Evolutionary conservation across 2,113 vertebrate genomes (phyloP).

Genomic region (Chloroceryle aenea): DNA sequence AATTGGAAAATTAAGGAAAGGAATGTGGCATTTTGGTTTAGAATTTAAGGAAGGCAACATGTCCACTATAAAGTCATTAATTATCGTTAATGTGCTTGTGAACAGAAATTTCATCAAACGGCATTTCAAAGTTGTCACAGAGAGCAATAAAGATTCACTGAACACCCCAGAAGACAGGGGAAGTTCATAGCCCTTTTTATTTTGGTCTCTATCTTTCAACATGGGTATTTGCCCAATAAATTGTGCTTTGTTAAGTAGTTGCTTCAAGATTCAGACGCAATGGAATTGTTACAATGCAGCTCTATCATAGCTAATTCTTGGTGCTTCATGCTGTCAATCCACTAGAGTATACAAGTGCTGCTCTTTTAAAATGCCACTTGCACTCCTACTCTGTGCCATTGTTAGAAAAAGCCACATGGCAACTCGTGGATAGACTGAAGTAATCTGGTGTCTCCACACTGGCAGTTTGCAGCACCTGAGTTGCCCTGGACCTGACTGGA

Average conservation of each 20-base stretch:
- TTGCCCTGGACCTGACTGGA: background rate
- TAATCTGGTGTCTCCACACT: background rate
- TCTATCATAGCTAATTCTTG: background rate
- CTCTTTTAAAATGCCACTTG: background rate
- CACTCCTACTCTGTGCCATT: background rate
- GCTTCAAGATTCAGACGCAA: background rate
- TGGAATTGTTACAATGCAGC: background rate
- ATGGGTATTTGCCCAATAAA: background rate
- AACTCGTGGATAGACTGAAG: background rate
- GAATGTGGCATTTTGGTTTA: fast-evolving
- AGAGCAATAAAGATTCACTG: background rate
- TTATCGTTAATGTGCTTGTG: background rate
- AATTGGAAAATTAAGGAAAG: background rate
- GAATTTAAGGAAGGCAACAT: fast-evolving
- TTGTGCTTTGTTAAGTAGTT: background rate
- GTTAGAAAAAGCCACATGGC: background rate
- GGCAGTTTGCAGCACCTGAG: background rate
- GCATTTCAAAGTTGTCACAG: background rate
- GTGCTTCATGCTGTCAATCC: no score
- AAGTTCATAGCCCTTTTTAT: background rate
- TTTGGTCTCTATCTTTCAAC: background rate
- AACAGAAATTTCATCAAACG: background rate
- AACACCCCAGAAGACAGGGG: background rate
- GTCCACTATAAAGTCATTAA: background rate
- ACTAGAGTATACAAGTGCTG: background rate